Base-by-base conservation (phyloP, 2,113 vertebrate species). In the Scolopax mira region DNA sequence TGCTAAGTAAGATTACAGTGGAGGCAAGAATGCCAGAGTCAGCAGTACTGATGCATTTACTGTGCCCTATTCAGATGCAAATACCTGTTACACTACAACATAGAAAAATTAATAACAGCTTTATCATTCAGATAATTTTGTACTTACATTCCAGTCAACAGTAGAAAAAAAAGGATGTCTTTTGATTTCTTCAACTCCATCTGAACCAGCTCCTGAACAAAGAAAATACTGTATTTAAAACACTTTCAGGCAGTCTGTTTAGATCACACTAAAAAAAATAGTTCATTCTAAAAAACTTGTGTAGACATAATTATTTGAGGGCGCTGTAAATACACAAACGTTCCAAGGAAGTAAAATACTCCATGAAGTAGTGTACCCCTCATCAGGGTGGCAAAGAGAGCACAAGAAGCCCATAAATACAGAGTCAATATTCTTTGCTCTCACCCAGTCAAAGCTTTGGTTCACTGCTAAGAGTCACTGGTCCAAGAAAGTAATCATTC, bases 181-280 rank as follows among this genome's bases (percentile, higher is more conserved):
- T 98, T 99, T 99, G 96, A 99, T 99, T 98, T 99, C 99, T 96
- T 99, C 99, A 96, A 99, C 99, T 30, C 99, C 99, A 94, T 99
- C 99, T 81, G 99, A 98, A 89, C 99, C 99, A 11, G 99, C 99
- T 92, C 99, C 99, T 99, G 87, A 91, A 60, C 49, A 97, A 70
- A 96, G 37, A 42, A 78, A 75, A 73, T 8, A 74, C 2, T 39
- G 14, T 39, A 70, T 51, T 85, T 79, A 58, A 48, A 58, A 89
- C 25, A 30, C 28, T 67, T 67, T 3, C 2, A 16, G 13, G 18
- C 6, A 16, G 23, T 25, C 67, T 42, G 41, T 42, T 42, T 42
- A 44, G 13, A 44, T 0, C 37, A 21, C 42, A 94, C 9, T 64
- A 82, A 55, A 46, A 46, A 41, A 78, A 42, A 27, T 1, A 70